Base-by-base conservation (phyloP, 2,797 vertebrate species). In the Ctenosaura bakeri region DNA sequence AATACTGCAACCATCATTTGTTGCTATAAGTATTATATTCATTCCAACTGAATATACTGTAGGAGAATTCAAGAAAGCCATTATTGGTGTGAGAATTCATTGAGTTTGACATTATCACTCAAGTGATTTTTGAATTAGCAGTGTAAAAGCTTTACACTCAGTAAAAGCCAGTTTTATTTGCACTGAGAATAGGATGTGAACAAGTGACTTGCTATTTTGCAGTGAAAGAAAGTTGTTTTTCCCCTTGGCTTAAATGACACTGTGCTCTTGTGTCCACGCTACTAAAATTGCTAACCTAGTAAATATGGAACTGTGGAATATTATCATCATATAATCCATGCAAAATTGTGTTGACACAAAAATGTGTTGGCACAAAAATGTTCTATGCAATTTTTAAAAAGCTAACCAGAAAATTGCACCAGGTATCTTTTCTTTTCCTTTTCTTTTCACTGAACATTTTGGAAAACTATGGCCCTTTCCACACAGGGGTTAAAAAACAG, bases 371-470 rank as follows among this genome's bases (percentile, higher is more conserved):
- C 52, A 52, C 42, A 52, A 52, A 62, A 62, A 62, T 62, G 59
- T 69, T 69, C 1, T 0, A 9, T 29, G 0, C 56, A 90, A 64
- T 83, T 50, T 56, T 50, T 0, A 54, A 4, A 69, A 56, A 59
- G 73, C 54, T 35, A 62, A 13, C 69, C 50, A 1, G 86, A 54
- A 76, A n/a, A 88, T 77, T 74, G 3, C 29, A 2, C 0, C 0
- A 0, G 59, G 54, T 79, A 24, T 79, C 18, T 46, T 59, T 73
- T 0, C 0, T 83, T 90, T 97, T 95, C 96, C 12, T 12, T 96
- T 91, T 96, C 96, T 96, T 96, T 97, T 97, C 83, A 94, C 93
- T 93, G 96, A 95, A 95, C 80, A 89, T 95, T 96, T 96, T 94
- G 92, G 90, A 66, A 93, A 96, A 96, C 94, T 95, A 83, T 85